phyloP scores from a whole-genome alignment of 1,140 invertebrate species.

The Eriosoma lanigerum region DNA sequence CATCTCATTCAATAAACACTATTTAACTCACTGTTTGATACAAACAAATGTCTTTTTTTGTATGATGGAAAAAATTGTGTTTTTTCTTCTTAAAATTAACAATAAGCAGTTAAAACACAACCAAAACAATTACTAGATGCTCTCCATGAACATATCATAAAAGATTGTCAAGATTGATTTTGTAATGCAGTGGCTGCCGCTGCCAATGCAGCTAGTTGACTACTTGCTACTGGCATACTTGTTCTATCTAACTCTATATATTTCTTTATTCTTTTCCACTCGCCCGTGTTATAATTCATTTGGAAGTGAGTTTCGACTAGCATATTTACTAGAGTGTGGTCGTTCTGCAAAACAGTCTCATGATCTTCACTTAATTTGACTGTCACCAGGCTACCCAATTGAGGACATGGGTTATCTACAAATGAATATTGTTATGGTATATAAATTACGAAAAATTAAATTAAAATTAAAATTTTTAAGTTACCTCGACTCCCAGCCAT shows the following conservation, averaged over 20 bases:
- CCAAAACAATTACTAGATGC: background rate
- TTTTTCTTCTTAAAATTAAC: slow-evolving; percentile 1
- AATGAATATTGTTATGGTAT: slow-evolving; percentile 56
- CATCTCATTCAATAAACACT: slow-evolving; percentile 35
- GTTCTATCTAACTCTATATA: slow-evolving; percentile 60
- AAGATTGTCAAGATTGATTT: slow-evolving; percentile 40
- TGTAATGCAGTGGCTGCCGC: slow-evolving; percentile 48
- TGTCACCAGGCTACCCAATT: slow-evolving; percentile 88
- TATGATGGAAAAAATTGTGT: slow-evolving; percentile 6
- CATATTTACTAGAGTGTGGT: slow-evolving; percentile 71
- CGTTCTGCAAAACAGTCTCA: slow-evolving; percentile 75
- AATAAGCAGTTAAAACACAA: background rate
- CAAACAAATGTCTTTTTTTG: slow-evolving; percentile 42
- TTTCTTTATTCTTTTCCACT: slow-evolving; percentile 91
- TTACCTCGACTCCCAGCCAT: slow-evolving; percentile 93
- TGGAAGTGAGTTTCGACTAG: slow-evolving; percentile 91
- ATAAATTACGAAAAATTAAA: background rate
- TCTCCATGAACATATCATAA: background rate
- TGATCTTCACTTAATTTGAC: slow-evolving; percentile 88
- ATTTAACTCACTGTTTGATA: slow-evolving; percentile 30
- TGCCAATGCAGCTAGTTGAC: slow-evolving; percentile 43
- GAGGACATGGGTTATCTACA: slow-evolving; percentile 91
- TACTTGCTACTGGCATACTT: slow-evolving; percentile 42
- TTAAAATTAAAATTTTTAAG: slow-evolving; percentile 38
- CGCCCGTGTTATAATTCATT: slow-evolving; percentile 94